These are phyloP conservation scores for Fringilla coelebs DNA, from an alignment of 2,797 vertebrate species.

Conservation along the genomic window DNA sequence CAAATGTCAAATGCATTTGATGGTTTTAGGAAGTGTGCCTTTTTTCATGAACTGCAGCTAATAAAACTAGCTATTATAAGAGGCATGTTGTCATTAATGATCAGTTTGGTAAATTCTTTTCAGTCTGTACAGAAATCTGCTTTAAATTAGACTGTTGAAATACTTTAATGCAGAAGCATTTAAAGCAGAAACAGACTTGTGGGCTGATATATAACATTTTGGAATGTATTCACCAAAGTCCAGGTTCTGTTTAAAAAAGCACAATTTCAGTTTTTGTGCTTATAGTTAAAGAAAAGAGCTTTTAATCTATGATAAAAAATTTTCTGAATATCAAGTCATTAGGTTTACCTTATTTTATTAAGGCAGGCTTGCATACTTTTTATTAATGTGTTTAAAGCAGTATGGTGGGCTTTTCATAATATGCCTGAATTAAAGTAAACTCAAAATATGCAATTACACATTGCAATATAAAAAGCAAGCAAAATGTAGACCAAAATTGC, in stretches of 20 bases:
- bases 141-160: conserved; percentile 31
- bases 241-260: neutral
- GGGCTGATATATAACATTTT: neutral
- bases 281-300: neutral
- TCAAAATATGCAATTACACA: neutral
- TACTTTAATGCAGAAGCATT: neutral
- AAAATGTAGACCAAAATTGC: neutral
- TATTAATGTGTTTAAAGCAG: neutral
- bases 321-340: neutral
- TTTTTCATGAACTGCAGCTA: conserved; percentile 6
- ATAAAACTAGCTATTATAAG: neutral
- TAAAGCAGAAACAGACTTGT: neutral
- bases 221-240: neutral
- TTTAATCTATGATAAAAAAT: neutral
- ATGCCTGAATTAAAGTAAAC: neutral
- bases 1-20: conserved; percentile 5
- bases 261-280: neutral
- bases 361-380: neutral
- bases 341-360: neutral
- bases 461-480: neutral
- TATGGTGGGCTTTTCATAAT: neutral
- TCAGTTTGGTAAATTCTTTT: conserved; percentile 13
- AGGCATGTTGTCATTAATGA: neutral
- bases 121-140: conserved; percentile 1
- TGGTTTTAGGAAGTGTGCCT: conserved; percentile 13